Percentiles rank a stretch among this genome's conserved stretches.
phyloP scores from a whole-genome alignment of 2,113 vertebrate species.

The Trichechus manatus region DNA sequence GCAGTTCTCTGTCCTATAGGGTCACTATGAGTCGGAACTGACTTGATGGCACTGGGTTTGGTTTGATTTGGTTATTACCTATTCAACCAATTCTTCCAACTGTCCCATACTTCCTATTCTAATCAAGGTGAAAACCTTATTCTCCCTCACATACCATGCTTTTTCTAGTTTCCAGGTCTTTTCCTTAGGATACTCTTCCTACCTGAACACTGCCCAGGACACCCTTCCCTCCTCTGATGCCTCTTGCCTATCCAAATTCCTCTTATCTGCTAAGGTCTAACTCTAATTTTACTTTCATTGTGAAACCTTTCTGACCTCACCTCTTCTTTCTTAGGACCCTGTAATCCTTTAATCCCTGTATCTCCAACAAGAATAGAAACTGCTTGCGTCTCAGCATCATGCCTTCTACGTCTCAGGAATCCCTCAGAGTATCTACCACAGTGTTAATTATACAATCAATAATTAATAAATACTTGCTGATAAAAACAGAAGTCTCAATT shows the following conservation, averaged over 20 bases:
- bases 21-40: too few species aligned
- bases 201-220: not conserved
- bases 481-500: not conserved
- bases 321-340: slow-evolving; percentile 20
- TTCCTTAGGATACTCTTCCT: not conserved
- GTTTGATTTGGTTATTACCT: not conserved
- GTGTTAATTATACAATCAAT: slow-evolving; percentile 13
- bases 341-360: not conserved
- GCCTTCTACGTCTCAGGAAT: slow-evolving; percentile 32
- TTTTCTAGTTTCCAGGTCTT: not conserved
- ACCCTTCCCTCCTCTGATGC: not conserved
- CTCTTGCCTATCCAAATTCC: not conserved
- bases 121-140: not conserved
- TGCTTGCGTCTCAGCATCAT: slow-evolving; percentile 31
- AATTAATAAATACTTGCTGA: slow-evolving; percentile 40
- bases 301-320: slow-evolving; percentile 18
- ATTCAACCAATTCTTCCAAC: slow-evolving; percentile 26
- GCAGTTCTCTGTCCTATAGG: too few species aligned
- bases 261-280: not conserved
- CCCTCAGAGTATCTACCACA: not conserved
- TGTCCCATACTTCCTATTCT: not conserved
- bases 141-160: not conserved
- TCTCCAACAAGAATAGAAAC: slow-evolving; percentile 29
- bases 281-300: not conserved
- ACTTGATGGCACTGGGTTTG: not conserved